Percentiles rank a stretch among this genome's conserved stretches.
Conservation (phyloP, 2,113 vertebrate genomes). For the Emydura subglobosa region DNA sequence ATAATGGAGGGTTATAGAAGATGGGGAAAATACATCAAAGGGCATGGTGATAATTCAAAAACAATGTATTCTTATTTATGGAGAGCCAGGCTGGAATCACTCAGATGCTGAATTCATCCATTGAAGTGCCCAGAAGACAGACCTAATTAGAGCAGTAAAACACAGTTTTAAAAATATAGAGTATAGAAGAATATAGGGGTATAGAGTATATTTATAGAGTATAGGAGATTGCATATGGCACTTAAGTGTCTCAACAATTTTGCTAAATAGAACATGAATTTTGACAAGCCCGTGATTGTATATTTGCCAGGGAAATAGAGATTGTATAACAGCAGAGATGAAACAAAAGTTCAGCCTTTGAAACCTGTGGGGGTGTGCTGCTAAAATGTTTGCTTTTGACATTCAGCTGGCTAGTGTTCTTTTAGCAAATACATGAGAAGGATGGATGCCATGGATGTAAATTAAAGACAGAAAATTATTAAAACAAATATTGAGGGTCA, state of each 20-base stretch:
- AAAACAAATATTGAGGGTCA: constrained; percentile 15
- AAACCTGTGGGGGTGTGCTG: constrained; percentile 59
- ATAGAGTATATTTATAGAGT: constrained; percentile 25
- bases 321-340: constrained; percentile 70
- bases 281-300: constrained; percentile 69
- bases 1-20: background rate
- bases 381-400: constrained; percentile 67
- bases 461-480: background rate
- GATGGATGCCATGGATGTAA: constrained; percentile 15
- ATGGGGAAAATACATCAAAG: background rate
- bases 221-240: constrained; percentile 54
- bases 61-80: background rate
- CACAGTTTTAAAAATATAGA: constrained; percentile 36
- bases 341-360: constrained; percentile 70
- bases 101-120: constrained; percentile 9
- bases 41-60: background rate
- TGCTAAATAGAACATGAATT: constrained; percentile 69
- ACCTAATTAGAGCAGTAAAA: constrained; percentile 45
- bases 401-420: constrained; percentile 60
- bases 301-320: constrained; percentile 72
- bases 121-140: constrained; percentile 31
- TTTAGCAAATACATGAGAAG: constrained; percentile 61
- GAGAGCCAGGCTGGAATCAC: background rate
- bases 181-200: background rate
- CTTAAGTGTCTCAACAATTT: constrained; percentile 58